These are phyloP conservation scores for Daphoenositta chrysoptera DNA, from an alignment of 2,113 vertebrate species.

Conservation along the genomic window DNA sequence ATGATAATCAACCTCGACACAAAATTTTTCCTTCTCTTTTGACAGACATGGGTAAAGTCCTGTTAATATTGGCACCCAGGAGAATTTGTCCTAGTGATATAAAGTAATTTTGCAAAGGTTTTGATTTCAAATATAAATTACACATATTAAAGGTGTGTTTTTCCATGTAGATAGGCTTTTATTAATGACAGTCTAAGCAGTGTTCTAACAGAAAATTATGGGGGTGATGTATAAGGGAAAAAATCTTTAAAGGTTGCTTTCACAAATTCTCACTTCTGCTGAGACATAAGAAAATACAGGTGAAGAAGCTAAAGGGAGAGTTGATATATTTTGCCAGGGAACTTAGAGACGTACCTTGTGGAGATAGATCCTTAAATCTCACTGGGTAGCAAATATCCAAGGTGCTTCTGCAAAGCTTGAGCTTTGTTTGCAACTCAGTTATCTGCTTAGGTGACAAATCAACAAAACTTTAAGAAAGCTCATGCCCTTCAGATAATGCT, in stretches of 20 bases:
- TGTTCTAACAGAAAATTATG: background rate
- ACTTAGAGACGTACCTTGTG: background rate
- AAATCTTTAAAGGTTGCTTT: background rate
- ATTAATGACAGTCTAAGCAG: background rate
- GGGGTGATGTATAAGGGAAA: accelerated
- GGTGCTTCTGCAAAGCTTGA: background rate
- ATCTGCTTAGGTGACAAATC: background rate
- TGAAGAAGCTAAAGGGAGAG: background rate
- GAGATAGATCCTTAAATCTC: background rate
- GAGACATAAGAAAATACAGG: background rate
- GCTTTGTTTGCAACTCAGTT: background rate
- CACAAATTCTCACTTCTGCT: background rate
- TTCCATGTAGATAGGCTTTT: background rate
- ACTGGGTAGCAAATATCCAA: background rate
- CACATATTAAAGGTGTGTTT: background rate
- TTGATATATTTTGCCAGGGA: background rate
- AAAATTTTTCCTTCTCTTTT: background rate
- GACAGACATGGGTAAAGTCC: background rate
- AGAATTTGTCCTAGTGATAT: background rate
- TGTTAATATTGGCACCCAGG: background rate
- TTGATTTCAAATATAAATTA: background rate
- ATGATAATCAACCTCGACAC: background rate
- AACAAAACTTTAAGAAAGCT: background rate
- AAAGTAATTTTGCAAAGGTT: background rate
- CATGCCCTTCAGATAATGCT: background rate